These are phyloP conservation scores for Caranx melampygus DNA, from an alignment of 2,113 vertebrate species.

Conservation along the genomic window DNA sequence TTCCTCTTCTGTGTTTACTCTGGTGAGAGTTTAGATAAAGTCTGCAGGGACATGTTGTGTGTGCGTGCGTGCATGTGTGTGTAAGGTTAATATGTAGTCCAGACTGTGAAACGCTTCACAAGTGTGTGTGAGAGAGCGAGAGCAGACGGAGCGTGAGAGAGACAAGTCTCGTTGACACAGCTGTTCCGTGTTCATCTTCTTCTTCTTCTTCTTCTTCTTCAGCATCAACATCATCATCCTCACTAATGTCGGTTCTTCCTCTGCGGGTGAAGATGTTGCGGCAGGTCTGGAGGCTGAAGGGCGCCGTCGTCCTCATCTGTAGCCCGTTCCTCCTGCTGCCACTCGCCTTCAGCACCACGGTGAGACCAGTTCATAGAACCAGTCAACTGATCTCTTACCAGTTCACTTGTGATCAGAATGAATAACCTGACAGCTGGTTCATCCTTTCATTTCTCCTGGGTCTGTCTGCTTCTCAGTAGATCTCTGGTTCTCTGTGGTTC, in stretches of 20 bases:
- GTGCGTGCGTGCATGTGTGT: background rate
- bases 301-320: constrained; percentile 80
- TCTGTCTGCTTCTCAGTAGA: too few species aligned
- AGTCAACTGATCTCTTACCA: background rate
- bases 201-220: background rate
- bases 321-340: constrained; percentile 89
- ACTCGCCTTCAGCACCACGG: constrained; percentile 84
- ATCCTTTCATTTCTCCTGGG: too few species aligned
- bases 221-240: background rate
- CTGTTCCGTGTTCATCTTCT: background rate
- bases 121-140: constrained; percentile 33
- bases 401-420: background rate
- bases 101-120: constrained; percentile 41
- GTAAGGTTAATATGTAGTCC: constrained; percentile 71
- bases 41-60: background rate
- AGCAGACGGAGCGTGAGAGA: constrained; percentile 4
- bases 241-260: constrained; percentile 66
- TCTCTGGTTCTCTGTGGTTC: too few species aligned
- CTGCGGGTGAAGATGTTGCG: constrained; percentile 69
- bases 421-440: too few species aligned
- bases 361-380: constrained; percentile 64
- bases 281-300: constrained; percentile 74
- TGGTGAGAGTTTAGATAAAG: constrained; percentile 38
- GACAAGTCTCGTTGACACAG: accelerated
- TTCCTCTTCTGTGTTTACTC: constrained; percentile 56